phyloP scores from a whole-genome alignment of 2,888 invertebrate genomes.

The Leptinotarsa haldemani region DNA sequence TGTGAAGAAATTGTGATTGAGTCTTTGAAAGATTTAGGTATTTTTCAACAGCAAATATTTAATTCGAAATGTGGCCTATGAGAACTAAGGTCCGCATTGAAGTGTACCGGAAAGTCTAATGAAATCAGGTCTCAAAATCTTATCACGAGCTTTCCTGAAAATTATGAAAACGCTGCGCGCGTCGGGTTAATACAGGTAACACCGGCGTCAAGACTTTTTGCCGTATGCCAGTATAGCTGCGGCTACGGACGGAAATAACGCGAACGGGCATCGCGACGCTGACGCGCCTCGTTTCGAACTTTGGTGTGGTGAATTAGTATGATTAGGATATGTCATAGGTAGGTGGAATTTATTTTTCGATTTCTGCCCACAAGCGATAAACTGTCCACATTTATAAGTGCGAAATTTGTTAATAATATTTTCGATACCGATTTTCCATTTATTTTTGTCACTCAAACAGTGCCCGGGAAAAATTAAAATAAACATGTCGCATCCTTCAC shows the following conservation, averaged over 20 bases:
- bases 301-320: slow-evolving; percentile 41
- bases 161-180: slow-evolving; percentile 22
- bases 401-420: slow-evolving; percentile 9
- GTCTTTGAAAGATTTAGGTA: too few relatives aligned
- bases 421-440: not conserved
- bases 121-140: not conserved
- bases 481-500: slow-evolving; percentile 12
- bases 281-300: slow-evolving; percentile 47
- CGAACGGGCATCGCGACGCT: slow-evolving; percentile 60
- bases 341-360: slow-evolving; percentile 41
- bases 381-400: not conserved
- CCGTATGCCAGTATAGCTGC: slow-evolving; percentile 60
- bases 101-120: not conserved
- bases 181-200: slow-evolving; percentile 44
- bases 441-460: slow-evolving; percentile 16
- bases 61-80: too few relatives aligned
- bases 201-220: slow-evolving; percentile 55
- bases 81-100: not conserved
- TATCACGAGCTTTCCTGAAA: slow-evolving; percentile 13
- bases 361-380: not conserved
- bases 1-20: too few relatives aligned
- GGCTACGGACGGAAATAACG: slow-evolving; percentile 63
- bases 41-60: too few relatives aligned
- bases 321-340: slow-evolving; percentile 56
- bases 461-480: slow-evolving; percentile 20